These are phyloP conservation scores for Drosophila truncata DNA, from an alignment of 1,140 invertebrate species.

Conservation along the genomic window DNA sequence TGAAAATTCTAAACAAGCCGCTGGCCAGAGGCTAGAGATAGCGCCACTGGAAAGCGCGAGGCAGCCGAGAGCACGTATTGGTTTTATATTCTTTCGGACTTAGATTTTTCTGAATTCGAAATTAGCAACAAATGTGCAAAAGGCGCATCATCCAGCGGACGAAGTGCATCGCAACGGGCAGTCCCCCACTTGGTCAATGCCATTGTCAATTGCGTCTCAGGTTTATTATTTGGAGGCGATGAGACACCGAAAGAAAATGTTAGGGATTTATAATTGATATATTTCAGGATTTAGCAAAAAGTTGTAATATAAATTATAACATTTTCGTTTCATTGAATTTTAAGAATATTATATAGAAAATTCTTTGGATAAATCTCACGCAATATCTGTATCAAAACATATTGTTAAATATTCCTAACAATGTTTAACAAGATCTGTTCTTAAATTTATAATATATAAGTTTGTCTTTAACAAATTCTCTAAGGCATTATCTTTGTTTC, in stretches of 20 bases:
- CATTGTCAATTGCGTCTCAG: constrained; percentile 55
- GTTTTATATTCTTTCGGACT: not conserved
- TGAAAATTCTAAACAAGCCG: constrained; percentile 54
- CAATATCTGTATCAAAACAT: too few relatives aligned
- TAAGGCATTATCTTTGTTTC: too few relatives aligned
- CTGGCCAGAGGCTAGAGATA: constrained; percentile 2
- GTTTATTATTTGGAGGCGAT: not conserved
- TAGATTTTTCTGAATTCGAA: constrained; percentile 6
- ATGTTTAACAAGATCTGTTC: too few relatives aligned
- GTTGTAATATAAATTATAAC: too few relatives aligned
- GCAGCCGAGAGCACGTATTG: constrained; percentile 4
- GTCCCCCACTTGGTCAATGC: constrained; percentile 32
- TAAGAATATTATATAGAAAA: not conserved
- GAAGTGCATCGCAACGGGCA: constrained; percentile 9
- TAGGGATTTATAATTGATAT: not conserved
- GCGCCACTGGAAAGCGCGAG: not conserved
- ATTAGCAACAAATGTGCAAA: constrained; percentile 10
- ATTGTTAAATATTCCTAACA: not conserved
- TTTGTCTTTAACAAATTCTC: too few relatives aligned
- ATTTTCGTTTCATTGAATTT: not conserved
- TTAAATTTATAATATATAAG: too few relatives aligned
- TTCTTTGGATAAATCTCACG: not conserved
- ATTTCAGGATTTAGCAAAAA: not conserved
- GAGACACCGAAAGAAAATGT: not conserved
- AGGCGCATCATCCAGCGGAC: constrained; percentile 20